Conservation (phyloP, 1,140 invertebrate species). For the Brevipalpus yothersi region DNA sequence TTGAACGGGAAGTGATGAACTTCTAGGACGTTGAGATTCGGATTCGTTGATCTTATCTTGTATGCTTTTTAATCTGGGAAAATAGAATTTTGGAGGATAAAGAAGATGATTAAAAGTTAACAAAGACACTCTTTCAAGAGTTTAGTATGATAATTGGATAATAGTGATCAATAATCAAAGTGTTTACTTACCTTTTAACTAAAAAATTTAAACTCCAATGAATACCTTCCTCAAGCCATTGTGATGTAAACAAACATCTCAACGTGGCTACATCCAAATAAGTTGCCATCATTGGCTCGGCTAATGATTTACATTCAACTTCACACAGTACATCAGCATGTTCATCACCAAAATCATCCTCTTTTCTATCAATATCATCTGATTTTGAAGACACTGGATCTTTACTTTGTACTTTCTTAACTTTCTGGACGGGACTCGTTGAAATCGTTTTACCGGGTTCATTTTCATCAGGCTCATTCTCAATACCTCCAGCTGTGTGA, state of each 20-base stretch:
- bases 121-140: conserved; percentile 20
- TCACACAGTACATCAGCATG: not conserved
- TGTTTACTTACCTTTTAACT: conserved; percentile 40
- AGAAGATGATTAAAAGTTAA: not conserved
- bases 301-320: not conserved
- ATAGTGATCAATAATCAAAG: not conserved
- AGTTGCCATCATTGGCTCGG: conserved; percentile 36
- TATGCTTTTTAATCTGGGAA: conserved; percentile 42
- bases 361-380: not conserved
- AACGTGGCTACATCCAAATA: conserved; percentile 87
- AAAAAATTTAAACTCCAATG: conserved; percentile 89
- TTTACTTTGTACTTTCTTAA: not conserved
- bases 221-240: conserved; percentile 93
- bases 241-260: conserved; percentile 79
- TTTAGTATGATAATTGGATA: too few species aligned
- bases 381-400: not conserved
- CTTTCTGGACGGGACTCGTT: not conserved
- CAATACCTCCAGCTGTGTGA: too few species aligned
- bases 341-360: not conserved
- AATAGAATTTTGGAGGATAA: conserved; percentile 4
- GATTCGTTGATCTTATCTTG: conserved; percentile 45
- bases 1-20: conserved; percentile 77
- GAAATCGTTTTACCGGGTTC: not conserved
- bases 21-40: conserved; percentile 46
- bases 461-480: not conserved